A percentile compares a stretch with the other conserved stretches of the same genome.
These are phyloP conservation scores for Trileptium ribeirensis DNA, from an alignment of 2,888 invertebrate species.

Conservation along the genomic window DNA sequence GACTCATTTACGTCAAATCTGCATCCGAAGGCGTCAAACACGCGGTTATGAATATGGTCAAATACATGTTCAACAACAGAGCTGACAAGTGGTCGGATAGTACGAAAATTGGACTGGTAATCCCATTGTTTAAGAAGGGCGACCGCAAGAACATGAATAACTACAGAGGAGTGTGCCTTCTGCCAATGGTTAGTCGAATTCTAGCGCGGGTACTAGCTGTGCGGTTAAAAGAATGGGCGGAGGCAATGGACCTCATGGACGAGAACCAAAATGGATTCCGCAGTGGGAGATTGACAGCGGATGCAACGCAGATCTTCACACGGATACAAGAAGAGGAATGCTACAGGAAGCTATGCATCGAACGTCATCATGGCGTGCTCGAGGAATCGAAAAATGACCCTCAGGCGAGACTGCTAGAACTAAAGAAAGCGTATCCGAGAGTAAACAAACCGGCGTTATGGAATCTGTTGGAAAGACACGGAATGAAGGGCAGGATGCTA, in stretches of 20 bases:
- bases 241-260: not conserved
- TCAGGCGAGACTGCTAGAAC: not conserved
- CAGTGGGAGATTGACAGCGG: not conserved
- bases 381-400: not conserved
- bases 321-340: not conserved
- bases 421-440: not conserved
- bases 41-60: not conserved
- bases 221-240: not conserved
- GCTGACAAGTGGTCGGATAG: not conserved
- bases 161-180: not conserved
- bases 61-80: not conserved
- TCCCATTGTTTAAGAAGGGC: conserved; percentile 1
- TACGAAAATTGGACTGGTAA: not conserved
- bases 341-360: not conserved
- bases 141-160: not conserved
- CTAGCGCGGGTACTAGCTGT: not conserved
- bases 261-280: not conserved
- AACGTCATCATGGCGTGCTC: not conserved
- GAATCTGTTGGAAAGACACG: not conserved
- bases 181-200: not conserved
- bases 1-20: not conserved
- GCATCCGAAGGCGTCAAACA: not conserved
- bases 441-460: conserved; percentile 9
- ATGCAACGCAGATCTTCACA: not conserved
- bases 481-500: not conserved